Base-by-base conservation (phyloP, 2,113 vertebrate species). In the Chaetodon trifascialis region DNA sequence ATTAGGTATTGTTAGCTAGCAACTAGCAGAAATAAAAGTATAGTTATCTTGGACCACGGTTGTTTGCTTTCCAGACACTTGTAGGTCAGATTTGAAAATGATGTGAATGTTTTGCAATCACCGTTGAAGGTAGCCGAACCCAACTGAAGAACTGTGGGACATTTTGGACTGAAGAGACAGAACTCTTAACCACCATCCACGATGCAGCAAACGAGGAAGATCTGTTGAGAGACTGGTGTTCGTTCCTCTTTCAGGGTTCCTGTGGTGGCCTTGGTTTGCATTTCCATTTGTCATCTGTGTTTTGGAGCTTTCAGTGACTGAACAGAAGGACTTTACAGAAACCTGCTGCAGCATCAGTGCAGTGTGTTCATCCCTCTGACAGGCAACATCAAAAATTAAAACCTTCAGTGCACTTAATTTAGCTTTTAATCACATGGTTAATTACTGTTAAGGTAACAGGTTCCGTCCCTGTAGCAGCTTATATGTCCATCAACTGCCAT, bases 331-430 rank as follows among this genome's bases (percentile, higher is more conserved):
- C 21, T 47, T 47, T 9, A 19, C 19, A 40, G 56, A 60, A 60
- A 47, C 40, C 74, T 58, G 64, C 51, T 23, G 62, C 44, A 11
- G 65, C 16, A 11, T 55, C 0, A 46, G 51, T 11, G 17, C 42
- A 69, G 60, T 51, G 15, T 16, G 36, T 44, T 47, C 23, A 21
- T 63, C 49, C 12, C 5, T 25, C 49, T 49, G 56, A 36, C 55
- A 46, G 55, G 12, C 55, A 8, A 5, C n/a, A 47, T 16, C 56
- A 11, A 46, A 44, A 56, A 70, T 46, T 40, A 23, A 72, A 56
- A 59, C 52, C 52, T 56, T 38, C 44, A 51, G 30, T 25, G 51
- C 34, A 14, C 47, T 76, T 76, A 7, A 71, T 77, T 72, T 25
- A 36, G 55, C 46, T 75, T 74, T 62, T 51, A 42, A 64, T 64